These are phyloP conservation scores for Dryadula phaetusa DNA, from an alignment of 2,888 invertebrate genomes.

Conservation along the genomic window DNA sequence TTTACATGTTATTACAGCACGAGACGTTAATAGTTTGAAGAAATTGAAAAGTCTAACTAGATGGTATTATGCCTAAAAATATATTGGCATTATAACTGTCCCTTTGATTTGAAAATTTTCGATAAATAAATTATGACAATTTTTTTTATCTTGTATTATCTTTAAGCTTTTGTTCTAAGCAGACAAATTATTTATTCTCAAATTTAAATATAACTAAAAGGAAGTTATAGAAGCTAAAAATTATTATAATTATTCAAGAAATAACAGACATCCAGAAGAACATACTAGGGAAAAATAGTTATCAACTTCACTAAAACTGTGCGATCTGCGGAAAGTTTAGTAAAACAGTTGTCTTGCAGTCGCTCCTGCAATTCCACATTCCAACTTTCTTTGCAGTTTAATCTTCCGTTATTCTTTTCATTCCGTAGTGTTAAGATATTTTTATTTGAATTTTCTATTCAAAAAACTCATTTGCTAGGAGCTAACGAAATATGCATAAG, in stretches of 20 bases:
- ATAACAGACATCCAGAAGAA: constrained; percentile 13
- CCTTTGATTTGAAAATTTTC: too few relatives aligned
- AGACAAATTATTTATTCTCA: too few relatives aligned
- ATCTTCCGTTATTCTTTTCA: constrained; percentile 32
- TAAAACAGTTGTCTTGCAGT: constrained; percentile 37
- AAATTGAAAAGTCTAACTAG: constrained; percentile 50
- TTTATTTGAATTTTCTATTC: constrained; percentile 22
- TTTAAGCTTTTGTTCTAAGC: too few relatives aligned
- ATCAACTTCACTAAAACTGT: constrained; percentile 29
- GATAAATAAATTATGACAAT: constrained; percentile 1
- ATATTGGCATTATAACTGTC: not conserved
- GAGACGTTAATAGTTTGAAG: constrained; percentile 71
- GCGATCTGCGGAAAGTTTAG: constrained; percentile 30
- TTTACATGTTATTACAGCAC: constrained; percentile 76
- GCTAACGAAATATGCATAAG: not conserved
- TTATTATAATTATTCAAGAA: constrained; percentile 8
- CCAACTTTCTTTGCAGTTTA: constrained; percentile 34
- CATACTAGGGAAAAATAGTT: constrained; percentile 24
- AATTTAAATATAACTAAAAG: too few relatives aligned
- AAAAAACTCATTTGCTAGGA: constrained; percentile 14
- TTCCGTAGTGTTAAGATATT: constrained; percentile 21
- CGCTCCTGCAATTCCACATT: constrained; percentile 44
- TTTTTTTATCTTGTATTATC: too few relatives aligned
- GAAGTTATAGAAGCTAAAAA: not conserved
- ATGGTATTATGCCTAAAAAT: not conserved